Evolutionary conservation across 2,888 invertebrate species (phyloP).

Genomic region (Polydrusus cervinus): DNA sequence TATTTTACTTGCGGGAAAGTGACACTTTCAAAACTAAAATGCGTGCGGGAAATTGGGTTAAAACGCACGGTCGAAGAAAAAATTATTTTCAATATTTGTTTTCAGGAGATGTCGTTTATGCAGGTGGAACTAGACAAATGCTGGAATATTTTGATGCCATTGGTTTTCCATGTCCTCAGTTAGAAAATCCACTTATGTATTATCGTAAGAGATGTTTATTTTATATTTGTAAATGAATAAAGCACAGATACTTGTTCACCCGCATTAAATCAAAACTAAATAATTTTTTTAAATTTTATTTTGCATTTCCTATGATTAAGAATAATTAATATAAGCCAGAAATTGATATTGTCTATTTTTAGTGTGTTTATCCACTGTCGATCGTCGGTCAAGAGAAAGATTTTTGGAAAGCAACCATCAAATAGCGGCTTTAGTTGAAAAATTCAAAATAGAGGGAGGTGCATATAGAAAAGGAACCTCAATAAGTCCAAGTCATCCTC

Average conservation of each 20-base stretch:
- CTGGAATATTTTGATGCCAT: conserved; percentile 95
- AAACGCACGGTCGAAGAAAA: too few species aligned
- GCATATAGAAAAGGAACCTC: conserved; percentile 78
- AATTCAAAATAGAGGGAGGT: conserved; percentile 90
- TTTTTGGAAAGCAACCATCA: conserved; percentile 96
- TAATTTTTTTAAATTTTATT: too few species aligned
- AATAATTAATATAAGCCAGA: too few species aligned
- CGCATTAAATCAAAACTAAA: too few species aligned
- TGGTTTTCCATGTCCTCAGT: conserved; percentile 96
- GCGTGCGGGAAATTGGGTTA: too few species aligned
- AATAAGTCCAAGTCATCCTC: conserved; percentile 73
- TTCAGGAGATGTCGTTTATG: conserved; percentile 89
- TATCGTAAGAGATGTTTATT: conserved; percentile 83
- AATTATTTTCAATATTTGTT: neutral
- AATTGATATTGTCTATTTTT: conserved; percentile 36
- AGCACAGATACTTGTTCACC: too few species aligned
- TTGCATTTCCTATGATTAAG: too few species aligned
- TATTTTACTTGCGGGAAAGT: too few species aligned
- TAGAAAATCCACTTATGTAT: conserved; percentile 98
- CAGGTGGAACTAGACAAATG: conserved; percentile 93
- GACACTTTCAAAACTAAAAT: too few species aligned
- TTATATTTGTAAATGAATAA: too few species aligned
- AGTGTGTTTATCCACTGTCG: conserved; percentile 87
- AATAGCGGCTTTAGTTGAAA: conserved; percentile 92
- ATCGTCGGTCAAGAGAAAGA: conserved; percentile 88